These are phyloP conservation scores for Tenthredo scrophulariae DNA, from an alignment of 2,888 invertebrate species.

Conservation along the genomic window DNA sequence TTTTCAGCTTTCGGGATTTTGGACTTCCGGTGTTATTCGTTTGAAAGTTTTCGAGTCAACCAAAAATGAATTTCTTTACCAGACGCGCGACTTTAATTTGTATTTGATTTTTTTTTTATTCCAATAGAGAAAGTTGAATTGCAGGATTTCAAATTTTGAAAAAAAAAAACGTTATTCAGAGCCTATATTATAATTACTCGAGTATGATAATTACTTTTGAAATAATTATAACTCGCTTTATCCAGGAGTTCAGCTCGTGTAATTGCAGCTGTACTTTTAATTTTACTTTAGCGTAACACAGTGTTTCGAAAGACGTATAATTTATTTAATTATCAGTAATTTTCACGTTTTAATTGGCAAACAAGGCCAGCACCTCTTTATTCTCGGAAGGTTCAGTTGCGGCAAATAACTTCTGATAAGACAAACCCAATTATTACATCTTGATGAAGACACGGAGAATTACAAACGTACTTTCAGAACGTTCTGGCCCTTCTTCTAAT, in stretches of 20 bases:
- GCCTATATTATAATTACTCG: not conserved
- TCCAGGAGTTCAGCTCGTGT: not conserved
- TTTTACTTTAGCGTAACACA: not conserved
- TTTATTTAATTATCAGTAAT: constrained; percentile 23
- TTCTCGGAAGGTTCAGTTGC: not conserved
- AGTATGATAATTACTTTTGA: not conserved
- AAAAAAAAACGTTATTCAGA: not conserved
- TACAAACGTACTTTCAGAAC: not conserved
- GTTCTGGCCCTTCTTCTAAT: not conserved
- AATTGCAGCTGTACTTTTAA: not conserved
- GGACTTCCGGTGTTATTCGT: too few species aligned
- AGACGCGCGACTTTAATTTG: not conserved
- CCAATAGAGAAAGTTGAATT: not conserved
- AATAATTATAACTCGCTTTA: not conserved
- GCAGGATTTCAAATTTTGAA: not conserved
- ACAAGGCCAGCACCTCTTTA: not conserved
- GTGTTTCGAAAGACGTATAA: not conserved
- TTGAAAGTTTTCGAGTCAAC: too few species aligned
- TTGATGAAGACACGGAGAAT: not conserved
- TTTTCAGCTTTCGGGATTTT: too few species aligned
- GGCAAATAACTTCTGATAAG: not conserved
- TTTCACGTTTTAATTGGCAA: not conserved
- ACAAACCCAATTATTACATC: not conserved
- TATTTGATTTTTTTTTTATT: not conserved
- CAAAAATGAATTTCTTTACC: not conserved